phyloP scores from a whole-genome alignment of 2,888 invertebrate species.

The Aleiodes leptofemur region DNA sequence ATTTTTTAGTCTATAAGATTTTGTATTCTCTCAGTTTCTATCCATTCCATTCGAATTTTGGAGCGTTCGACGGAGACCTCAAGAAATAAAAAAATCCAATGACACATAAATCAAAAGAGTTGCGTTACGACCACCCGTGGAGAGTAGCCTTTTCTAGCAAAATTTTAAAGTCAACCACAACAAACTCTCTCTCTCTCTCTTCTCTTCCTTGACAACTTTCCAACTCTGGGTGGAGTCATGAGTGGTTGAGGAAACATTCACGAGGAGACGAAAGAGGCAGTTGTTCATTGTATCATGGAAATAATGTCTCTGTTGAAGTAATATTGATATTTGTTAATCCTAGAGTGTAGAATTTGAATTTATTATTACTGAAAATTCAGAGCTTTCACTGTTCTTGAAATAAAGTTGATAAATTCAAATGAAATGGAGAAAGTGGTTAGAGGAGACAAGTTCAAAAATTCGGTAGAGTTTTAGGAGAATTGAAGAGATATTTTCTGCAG shows the following conservation, averaged over 20 bases:
- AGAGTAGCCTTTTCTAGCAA: conserved; percentile 32
- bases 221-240: neutral
- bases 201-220: conserved; percentile 23
- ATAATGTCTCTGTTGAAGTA: too few relatives aligned
- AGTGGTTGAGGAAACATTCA: neutral
- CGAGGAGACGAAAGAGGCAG: too few relatives aligned
- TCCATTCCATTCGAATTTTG: neutral
- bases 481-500: too few relatives aligned
- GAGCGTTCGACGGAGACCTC: neutral
- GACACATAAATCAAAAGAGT: conserved; percentile 17
- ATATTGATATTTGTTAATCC: too few relatives aligned
- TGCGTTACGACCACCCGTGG: conserved; percentile 35
- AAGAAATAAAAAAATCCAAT: conserved; percentile 6
- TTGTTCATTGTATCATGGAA: too few relatives aligned
- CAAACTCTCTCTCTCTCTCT: conserved; percentile 16
- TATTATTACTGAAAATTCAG: neutral
- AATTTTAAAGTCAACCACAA: conserved; percentile 16
- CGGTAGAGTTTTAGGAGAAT: too few relatives aligned
- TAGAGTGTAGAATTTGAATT: neutral
- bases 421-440: too few relatives aligned
- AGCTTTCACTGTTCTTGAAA: too few relatives aligned
- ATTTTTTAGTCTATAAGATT: too few relatives aligned
- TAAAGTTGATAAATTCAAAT: too few relatives aligned
- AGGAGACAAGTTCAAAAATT: too few relatives aligned
- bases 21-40: conserved; percentile 12